Evolutionary conservation across 2,888 invertebrate species (phyloP).

Genomic region (Agrilus cyanescens): DNA sequence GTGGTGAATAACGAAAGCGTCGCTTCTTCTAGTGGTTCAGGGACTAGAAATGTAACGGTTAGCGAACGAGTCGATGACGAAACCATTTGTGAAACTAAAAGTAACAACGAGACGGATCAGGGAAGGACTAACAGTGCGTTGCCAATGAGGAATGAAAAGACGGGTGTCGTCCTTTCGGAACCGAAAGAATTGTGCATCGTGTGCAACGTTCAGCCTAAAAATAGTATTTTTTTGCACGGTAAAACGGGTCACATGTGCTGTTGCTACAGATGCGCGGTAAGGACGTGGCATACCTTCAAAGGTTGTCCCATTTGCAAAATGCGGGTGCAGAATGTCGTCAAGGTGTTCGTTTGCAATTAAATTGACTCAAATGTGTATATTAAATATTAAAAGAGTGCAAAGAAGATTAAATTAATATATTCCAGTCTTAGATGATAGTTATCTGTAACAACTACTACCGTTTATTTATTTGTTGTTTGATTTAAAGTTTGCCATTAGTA

Average conservation of each 20-base stretch:
- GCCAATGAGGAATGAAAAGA: constrained; percentile 23
- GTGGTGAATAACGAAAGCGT: too few species aligned
- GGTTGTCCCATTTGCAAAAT: constrained; percentile 59
- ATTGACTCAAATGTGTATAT: constrained; percentile 11
- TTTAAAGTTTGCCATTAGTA: background rate
- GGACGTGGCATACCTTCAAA: constrained; percentile 49
- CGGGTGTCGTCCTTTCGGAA: constrained; percentile 15
- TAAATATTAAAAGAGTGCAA: background rate
- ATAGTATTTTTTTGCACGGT: constrained; percentile 57
- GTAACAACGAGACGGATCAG: background rate
- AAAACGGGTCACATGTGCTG: constrained; percentile 55
- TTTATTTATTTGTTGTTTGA: constrained; percentile 8
- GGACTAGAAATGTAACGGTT: too few species aligned
- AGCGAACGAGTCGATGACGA: too few species aligned
- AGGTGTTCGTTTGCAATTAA: constrained; percentile 38
- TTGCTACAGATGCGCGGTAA: constrained; percentile 57
- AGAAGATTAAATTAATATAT: constrained; percentile 1
- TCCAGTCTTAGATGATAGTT: background rate
- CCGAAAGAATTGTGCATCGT: constrained; percentile 44
- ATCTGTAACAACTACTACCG: constrained; percentile 3
- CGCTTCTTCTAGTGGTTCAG: too few species aligned
- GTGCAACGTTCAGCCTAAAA: constrained; percentile 50
- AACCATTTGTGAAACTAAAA: constrained; percentile 1
- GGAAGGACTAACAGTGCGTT: constrained; percentile 15
- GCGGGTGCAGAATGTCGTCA: constrained; percentile 53